Conservation (phyloP, 2,888 invertebrate species). For the Hirudinaria manillensis region DNA sequence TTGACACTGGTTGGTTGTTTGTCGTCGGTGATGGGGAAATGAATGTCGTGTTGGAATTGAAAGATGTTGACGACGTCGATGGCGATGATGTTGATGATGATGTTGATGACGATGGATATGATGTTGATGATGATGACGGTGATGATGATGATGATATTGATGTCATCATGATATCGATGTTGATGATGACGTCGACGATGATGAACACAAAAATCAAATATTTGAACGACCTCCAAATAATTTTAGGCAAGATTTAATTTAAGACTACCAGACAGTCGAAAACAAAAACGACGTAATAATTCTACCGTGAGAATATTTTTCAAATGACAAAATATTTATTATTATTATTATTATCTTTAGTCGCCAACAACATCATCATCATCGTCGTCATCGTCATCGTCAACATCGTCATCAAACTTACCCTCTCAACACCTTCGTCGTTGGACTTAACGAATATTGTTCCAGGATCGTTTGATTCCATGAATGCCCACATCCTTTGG, state of each 20-base stretch:
- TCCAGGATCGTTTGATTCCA: conserved; percentile 73
- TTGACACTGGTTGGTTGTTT: too few relatives aligned
- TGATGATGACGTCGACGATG: neutral
- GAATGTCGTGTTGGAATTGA: conserved; percentile 35
- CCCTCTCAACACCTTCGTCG: conserved; percentile 67
- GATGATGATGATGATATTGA: conserved; percentile 44
- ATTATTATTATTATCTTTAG: neutral
- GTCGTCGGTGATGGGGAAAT: conserved; percentile 17
- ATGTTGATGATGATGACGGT: conserved; percentile 21
- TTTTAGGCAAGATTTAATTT: too few relatives aligned
- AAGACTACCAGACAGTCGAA: too few relatives aligned
- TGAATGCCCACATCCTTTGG: conserved; percentile 87
- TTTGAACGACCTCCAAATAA: too few relatives aligned
- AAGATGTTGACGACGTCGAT: conserved; percentile 28
- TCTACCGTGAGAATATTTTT: too few relatives aligned
- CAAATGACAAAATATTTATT: neutral
- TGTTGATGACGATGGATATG: conserved; percentile 16
- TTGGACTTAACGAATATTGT: conserved; percentile 68
- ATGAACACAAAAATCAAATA: neutral
- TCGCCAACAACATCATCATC: neutral
- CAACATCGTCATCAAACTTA: neutral
- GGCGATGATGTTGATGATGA: conserved; percentile 16
- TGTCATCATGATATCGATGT: neutral
- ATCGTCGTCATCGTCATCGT: neutral
- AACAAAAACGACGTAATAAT: too few relatives aligned